Conservation (phyloP, 2,888 invertebrate genomes). For the Caradrina clavipalpis region DNA sequence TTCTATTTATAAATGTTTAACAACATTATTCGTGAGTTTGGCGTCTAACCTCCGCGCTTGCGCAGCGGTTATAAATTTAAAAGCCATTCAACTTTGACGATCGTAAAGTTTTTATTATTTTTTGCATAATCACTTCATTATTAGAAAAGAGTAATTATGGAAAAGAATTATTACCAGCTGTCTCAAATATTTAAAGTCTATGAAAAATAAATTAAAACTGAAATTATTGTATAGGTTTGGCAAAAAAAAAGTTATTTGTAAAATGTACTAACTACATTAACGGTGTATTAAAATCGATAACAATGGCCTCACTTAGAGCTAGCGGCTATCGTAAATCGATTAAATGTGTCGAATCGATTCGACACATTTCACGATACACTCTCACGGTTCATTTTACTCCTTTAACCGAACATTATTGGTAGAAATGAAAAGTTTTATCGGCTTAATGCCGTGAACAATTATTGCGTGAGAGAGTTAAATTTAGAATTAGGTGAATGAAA, state of each 20-base stretch:
- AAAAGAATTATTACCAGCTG: conserved; percentile 2
- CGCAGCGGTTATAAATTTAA: conserved; percentile 59
- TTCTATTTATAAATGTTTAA: conserved; percentile 60
- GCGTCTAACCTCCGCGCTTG: conserved; percentile 54
- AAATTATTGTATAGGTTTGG: neutral
- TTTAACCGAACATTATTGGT: conserved; percentile 50
- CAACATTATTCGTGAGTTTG: conserved; percentile 58
- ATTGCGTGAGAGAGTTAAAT: conserved; percentile 54
- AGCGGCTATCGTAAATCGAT: conserved; percentile 59
- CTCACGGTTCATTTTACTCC: conserved; percentile 55
- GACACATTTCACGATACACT: conserved; percentile 57
- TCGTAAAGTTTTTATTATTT: conserved; percentile 53
- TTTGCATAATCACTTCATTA: conserved; percentile 47
- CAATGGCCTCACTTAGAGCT: conserved; percentile 66
- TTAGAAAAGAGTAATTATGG: neutral
- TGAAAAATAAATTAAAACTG: no score
- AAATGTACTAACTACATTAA: conserved; percentile 23
- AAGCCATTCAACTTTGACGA: conserved; percentile 65
- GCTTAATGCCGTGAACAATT: conserved; percentile 49
- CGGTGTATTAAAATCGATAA: conserved; percentile 61
- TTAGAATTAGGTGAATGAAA: conserved; percentile 60
- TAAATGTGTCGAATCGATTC: conserved; percentile 62
- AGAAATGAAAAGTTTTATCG: conserved; percentile 62
- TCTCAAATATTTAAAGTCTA: neutral
- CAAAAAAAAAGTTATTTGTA: neutral